Evolutionary conservation across 2,113 vertebrate species (phyloP), one percentile per base, ranked within the genome.

Genomic region (Girardinichthys multiradiatus): DNA sequence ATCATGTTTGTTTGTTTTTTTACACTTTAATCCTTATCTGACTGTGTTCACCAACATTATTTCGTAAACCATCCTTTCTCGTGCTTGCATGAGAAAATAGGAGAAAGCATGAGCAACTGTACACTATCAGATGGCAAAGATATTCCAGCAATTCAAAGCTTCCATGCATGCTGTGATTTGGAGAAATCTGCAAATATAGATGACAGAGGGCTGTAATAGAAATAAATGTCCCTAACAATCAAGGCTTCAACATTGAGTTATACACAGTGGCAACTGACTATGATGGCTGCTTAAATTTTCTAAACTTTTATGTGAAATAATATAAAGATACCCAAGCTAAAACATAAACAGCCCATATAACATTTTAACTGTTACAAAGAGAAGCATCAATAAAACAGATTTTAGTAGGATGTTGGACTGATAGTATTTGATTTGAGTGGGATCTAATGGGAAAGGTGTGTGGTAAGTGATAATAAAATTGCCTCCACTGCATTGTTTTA

Each of bases 331-430:
- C 42, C 29, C 26, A 54, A 57, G 30, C 71, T 60, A 66, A 62
- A 72, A 26, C 42, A 42, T 77, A 39, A 66, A 78, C 33, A 42
- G 13, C 61, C n/a, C 42, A 27, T 61, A 61, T 66, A 28, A 51
- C 64, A 57, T 72, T 77, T 60, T 65, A 60, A 65, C 30, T 33
- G 19, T 24, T 13, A 26, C 14, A 26, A 8, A 14, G 5, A 15
- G 24, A 19, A 59, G 21, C 27, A 26, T 61, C 42, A 57, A 30
- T 68, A 57, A 68, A 67, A 57, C 37, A 13, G 64, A 48, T 31
- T 42, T 51, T 78, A 61, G 27, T 24, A 45, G 28, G 33, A 51
- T 60, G 29, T 54, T 54, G 48, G 21, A 54, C 63, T 65, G n/a
- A 48, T 45, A 48, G 35, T 42, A 31, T 78, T 57, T 66, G 42